A percentile compares a stretch with the other conserved stretches of the same genome.
Evolutionary conservation across 1,140 invertebrate genomes (phyloP).

Genomic region (Procambarus virginalis): DNA sequence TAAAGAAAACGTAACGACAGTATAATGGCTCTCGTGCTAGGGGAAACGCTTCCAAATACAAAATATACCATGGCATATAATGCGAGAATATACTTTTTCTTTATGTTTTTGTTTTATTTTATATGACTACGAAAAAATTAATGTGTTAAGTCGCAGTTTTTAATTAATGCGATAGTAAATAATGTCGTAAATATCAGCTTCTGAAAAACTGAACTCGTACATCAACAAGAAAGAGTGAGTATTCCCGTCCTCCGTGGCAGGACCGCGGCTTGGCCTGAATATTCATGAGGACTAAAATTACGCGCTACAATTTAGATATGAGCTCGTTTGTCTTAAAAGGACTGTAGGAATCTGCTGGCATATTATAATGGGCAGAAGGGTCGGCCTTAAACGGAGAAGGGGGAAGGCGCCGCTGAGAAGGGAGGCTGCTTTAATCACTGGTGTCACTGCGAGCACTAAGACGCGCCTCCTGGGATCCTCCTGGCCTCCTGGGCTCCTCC

Average conservation of each 20-base stretch:
- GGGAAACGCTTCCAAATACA: background rate
- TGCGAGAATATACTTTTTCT: background rate
- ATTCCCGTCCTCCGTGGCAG: constrained; percentile 9
- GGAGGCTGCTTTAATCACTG: background rate
- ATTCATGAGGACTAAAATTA: constrained; percentile 64
- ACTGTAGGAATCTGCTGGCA: constrained; percentile 50
- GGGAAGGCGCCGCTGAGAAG: constrained; percentile 7
- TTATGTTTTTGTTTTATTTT: background rate
- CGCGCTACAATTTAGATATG: constrained; percentile 67
- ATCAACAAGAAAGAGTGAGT: constrained; percentile 39
- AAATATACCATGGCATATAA: background rate
- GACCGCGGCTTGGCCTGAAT: constrained; percentile 48
- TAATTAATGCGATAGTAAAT: background rate
- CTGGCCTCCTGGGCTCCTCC: background rate
- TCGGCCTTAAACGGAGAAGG: constrained; percentile 32
- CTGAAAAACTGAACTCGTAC: constrained; percentile 23
- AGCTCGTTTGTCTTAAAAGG: constrained; percentile 65
- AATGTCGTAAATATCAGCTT: constrained; percentile 11
- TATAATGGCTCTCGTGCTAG: constrained; percentile 36
- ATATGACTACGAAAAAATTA: background rate
- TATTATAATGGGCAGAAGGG: constrained; percentile 64
- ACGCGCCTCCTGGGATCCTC: background rate
- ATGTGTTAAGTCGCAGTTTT: background rate
- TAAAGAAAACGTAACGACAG: constrained; percentile 59
- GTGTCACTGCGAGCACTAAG: background rate